These are phyloP conservation scores for Octodon degus DNA, from an alignment of 2,113 vertebrate species.

Conservation along the genomic window DNA sequence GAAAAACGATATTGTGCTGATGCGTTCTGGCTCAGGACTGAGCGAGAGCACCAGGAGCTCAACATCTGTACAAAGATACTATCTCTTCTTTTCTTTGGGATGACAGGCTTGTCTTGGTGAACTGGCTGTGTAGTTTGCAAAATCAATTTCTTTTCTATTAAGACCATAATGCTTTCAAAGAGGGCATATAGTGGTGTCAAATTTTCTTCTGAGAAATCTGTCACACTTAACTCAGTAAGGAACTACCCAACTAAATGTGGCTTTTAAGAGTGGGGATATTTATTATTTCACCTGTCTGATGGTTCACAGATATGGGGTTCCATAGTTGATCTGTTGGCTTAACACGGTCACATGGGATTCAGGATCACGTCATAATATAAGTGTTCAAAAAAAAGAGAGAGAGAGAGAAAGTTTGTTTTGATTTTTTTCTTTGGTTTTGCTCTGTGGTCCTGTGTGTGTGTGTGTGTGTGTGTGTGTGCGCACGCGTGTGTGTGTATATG, in stretches of 20 bases:
- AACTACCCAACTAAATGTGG: neutral
- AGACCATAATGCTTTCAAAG: neutral
- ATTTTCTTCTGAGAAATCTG: neutral
- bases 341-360: neutral
- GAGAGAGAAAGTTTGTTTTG: neutral
- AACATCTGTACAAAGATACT: neutral
- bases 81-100: neutral
- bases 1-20: neutral
- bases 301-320: neutral
- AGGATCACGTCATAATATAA: neutral
- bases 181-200: neutral
- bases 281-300: neutral
- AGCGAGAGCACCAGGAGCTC: neutral
- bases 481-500: neutral
- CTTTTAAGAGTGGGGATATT: neutral
- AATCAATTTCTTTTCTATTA: constrained; percentile 39
- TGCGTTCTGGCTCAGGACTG: neutral
- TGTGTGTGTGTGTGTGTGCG: neutral
- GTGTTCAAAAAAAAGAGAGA: neutral
- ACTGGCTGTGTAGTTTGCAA: neutral
- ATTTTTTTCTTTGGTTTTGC: neutral
- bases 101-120: neutral
- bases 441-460: neutral
- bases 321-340: neutral
- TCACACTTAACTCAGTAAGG: neutral